Base-by-base conservation (phyloP, 2,113 vertebrate genomes). In the Sorex araneus region DNA sequence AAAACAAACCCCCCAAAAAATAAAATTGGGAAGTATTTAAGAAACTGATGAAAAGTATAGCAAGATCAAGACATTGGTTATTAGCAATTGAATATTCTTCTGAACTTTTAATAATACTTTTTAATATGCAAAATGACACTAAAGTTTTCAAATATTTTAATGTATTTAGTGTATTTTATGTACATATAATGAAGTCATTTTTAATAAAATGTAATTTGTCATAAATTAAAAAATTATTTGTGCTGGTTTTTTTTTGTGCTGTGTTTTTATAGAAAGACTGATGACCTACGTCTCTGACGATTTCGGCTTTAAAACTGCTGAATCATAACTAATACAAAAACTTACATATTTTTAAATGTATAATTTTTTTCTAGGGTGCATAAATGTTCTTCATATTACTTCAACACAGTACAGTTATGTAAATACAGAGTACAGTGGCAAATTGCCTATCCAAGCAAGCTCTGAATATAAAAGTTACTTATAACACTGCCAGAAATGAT, bases 151-250 rank as follows among this genome's bases (percentile, higher is more conserved):
- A 67, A 69, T 78, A 91, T 78, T 73, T 81, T 21, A 50, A 85
- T 87, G 34, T 89, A 79, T 85, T 85, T 93, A 21, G 21, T 13
- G 21, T 60, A 60, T 95, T 32, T 83, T 67, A 8, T 34, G 9
- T 79, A 7, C 84, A 60, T 71, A 60, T 8, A 76, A 67, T 28
- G 11, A 80, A 92, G 25, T 89, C 54, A 70, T 77, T 18, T 84
- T 96, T 91, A 92, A 77, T 92, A 90, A 86, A 95, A 85, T 75
- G 28, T 71, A 76, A 69, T 60, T 90, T 34, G 57, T 91, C 28
- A 91, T 90, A 47, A 94, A 84, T 67, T 50, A 73, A 50, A 80
- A 82, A 84, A 76, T 69, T 73, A n/a, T 74, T 71, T 40, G 40
- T 40, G 8, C 6, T 87, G 7, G n/a, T n/a, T n/a, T n/a, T n/a